phyloP scores from a whole-genome alignment of 1,140 invertebrate species.

The Penaeus chinensis region DNA sequence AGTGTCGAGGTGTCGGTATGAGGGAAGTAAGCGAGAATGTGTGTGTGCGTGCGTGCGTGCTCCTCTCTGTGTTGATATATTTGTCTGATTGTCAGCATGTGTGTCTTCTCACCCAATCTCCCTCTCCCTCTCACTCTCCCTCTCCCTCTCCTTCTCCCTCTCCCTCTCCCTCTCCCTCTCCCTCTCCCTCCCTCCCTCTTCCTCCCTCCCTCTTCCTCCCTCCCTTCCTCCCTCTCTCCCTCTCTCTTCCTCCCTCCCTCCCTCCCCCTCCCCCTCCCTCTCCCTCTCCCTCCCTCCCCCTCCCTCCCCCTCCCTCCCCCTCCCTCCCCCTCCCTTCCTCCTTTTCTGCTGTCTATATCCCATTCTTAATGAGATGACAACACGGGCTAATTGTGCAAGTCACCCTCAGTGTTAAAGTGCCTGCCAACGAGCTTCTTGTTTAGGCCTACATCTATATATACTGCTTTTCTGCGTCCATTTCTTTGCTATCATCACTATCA shows the following conservation, averaged over 20 bases:
- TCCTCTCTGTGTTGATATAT: conserved; percentile 1
- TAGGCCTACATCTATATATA: no score
- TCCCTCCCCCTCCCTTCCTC: no score
- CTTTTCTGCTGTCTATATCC: background rate
- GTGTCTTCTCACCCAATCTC: background rate
- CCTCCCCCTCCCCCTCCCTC: background rate
- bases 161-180: background rate
- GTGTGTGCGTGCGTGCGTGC: background rate
- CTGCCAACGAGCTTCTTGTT: no score
- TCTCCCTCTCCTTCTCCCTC: background rate
- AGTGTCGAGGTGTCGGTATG: background rate
- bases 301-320: background rate
- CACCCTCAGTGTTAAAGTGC: no score
- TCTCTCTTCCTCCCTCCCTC: background rate
- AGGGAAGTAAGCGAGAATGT: background rate
- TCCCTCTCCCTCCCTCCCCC: background rate
- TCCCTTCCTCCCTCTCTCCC: background rate
- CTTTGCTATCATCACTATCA: no score
- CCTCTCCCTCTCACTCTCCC: background rate
- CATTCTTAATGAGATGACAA: background rate
- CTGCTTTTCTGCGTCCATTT: no score
- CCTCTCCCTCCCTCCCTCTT: background rate
- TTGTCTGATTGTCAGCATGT: background rate
- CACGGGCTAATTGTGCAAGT: no score
- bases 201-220: no score